These are phyloP conservation scores for Trididemnum nubilum DNA, from an alignment of 23 tunicate species.

Conservation along the genomic window DNA sequence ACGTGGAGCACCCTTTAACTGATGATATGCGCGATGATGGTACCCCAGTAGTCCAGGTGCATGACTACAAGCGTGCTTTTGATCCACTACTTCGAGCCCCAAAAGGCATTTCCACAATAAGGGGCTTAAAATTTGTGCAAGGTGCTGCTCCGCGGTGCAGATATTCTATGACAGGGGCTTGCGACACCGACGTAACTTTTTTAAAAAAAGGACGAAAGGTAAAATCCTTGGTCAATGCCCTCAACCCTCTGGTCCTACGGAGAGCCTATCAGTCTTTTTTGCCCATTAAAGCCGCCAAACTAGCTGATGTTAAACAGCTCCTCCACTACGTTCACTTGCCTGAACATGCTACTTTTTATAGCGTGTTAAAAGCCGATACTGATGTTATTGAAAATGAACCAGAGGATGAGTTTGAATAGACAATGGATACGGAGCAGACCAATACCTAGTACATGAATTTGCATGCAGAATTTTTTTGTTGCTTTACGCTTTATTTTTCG, in stretches of 20 bases:
- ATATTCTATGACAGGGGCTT: conserved; percentile 12
- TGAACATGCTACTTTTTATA: no score
- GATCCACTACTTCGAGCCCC: neutral
- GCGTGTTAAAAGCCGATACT: no score
- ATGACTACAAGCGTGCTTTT: neutral
- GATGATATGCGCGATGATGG: neutral
- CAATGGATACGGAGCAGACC: no score
- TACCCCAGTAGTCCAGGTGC: neutral
- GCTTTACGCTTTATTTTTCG: no score
- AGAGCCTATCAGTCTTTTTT: neutral
- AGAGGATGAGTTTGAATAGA: no score
- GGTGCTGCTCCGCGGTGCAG: neutral
- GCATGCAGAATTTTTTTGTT: no score
- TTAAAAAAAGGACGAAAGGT: neutral
- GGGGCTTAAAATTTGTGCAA: neutral
- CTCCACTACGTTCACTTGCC: neutral
- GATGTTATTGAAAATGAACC: no score
- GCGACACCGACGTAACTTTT: neutral
- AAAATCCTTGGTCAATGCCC: neutral
- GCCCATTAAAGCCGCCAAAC: conserved; percentile 9
- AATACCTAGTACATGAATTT: no score
- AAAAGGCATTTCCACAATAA: neutral
- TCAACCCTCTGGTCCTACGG: neutral
- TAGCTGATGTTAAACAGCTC: neutral
- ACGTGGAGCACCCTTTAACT: conserved; percentile 10